Evolutionary conservation across 2,113 vertebrate genomes (phyloP).

Genomic region (Chaetodon auriga): DNA sequence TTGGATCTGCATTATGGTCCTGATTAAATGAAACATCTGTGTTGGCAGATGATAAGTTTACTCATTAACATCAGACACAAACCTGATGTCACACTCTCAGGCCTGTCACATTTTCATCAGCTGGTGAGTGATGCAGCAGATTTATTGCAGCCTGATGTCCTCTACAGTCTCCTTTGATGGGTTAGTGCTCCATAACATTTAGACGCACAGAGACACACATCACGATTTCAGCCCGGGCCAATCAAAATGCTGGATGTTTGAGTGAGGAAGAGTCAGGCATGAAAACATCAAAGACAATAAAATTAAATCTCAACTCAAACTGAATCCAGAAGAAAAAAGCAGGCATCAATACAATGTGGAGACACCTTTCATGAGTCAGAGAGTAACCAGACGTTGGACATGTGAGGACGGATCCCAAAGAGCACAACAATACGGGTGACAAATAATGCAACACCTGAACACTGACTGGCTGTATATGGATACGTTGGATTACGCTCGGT

Average conservation of each 20-base stretch:
- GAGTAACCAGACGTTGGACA: neutral
- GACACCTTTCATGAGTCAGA: constrained; percentile 4
- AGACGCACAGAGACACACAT: constrained; percentile 19
- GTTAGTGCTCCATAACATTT: constrained; percentile 5
- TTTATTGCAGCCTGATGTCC: constrained; percentile 2
- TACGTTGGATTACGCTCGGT: neutral
- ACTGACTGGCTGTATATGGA: neutral
- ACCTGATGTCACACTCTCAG: constrained; percentile 8
- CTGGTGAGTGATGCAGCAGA: constrained; percentile 20
- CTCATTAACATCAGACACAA: neutral
- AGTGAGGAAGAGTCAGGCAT: neutral
- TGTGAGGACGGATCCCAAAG: neutral
- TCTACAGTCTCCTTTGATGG: constrained; percentile 25
- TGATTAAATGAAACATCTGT: constrained; percentile 20
- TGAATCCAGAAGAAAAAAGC: constrained; percentile 21
- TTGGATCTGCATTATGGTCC: neutral
- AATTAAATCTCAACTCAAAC: constrained; percentile 30
- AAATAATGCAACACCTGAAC: neutral
- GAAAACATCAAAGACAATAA: constrained; percentile 36
- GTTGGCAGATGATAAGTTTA: neutral
- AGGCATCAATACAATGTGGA: neutral
- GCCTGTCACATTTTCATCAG: constrained; percentile 31
- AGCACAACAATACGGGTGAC: neutral
- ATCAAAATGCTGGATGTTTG: neutral
- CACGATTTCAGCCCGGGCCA: constrained; percentile 15